Evolutionary conservation across 1,140 invertebrate species (phyloP), one percentile per base, ranked within the genome.

Genomic region (Lordiphosa stackelbergi): DNA sequence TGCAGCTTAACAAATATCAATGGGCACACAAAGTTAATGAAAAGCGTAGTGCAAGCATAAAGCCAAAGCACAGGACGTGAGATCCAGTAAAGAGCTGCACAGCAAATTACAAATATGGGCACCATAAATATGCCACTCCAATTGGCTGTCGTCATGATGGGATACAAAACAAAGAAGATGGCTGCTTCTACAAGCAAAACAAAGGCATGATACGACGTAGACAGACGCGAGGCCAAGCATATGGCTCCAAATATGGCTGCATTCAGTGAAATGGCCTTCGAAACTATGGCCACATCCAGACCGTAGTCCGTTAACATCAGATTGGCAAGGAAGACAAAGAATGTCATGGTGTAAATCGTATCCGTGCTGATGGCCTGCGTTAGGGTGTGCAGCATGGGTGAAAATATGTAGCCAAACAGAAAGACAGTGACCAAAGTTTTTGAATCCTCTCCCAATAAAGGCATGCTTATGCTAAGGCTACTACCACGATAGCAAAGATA

Each of bases 311-410:
- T 95, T 83, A 97, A 97, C 54, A 96, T 90, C 34, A 99, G 89
- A 89, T 99, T 96, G 5, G 95, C 88, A 0, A 96, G 69, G 87
- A 98, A 92, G 92, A 97, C 96, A 35, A 96, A 90, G 43, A 94
- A 92, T 13, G 96, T 93, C 90, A 94, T 96, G 1, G 95, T 94
- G 81, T 98, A 98, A 83, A 99, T 98, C 2, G 97, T 98, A 87
- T 99, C 97, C 1, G 97, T 98, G 79, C 96, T 97, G 0, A 99
- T 94, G 0, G 96, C 97, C 87, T 97, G 95, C 0, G 98, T 99
- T 31, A 99, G 89, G 0, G 96, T 98, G 88, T 97, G 95, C n/a
- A 98, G 88, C 19, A 98, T 91, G 0, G 97, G 96, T 0, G 96
- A 97, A 42, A 97, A 90, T 36, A 96, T 90, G 77, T 94, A 96